phyloP scores from a whole-genome alignment of 2,797 vertebrate genomes.

The Anabacerthia variegaticeps region DNA sequence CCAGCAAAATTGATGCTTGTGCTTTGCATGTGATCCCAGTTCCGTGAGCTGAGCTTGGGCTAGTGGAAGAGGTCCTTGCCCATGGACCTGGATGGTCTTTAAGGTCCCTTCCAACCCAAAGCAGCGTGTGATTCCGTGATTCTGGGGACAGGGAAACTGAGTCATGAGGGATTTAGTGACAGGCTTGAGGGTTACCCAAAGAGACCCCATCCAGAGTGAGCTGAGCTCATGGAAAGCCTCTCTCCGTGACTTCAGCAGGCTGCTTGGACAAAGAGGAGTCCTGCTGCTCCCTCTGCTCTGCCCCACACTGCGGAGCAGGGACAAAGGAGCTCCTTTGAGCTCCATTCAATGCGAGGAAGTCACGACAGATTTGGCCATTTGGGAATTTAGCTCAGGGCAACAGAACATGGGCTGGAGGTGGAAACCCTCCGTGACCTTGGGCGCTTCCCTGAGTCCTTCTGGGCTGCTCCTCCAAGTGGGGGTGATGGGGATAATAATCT shows the following conservation, averaged over 20 bases:
- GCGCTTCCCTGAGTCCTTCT: not conserved
- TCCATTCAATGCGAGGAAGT: not conserved
- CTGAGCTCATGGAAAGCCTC: not conserved
- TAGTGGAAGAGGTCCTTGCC: not conserved
- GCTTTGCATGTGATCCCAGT: not conserved
- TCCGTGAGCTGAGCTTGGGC: not conserved
- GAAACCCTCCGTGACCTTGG: not conserved
- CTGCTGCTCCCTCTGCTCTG: not conserved
- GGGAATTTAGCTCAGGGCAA: not conserved
- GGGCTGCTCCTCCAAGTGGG: not conserved
- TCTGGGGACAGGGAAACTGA: not conserved
- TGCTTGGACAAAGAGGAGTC: not conserved
- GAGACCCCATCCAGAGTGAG: not conserved
- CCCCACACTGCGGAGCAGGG: not conserved
- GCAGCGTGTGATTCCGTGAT: not conserved
- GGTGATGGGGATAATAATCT: not conserved
- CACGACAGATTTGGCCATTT: not conserved
- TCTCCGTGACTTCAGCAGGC: not conserved
- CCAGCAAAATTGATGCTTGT: not conserved
- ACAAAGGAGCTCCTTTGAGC: not conserved
- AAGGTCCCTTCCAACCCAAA: accelerated
- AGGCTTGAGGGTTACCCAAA: not conserved
- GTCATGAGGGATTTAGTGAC: not conserved
- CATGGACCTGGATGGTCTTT: accelerated
- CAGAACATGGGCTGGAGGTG: not conserved